Percentiles rank a stretch among this genome's conserved stretches.
phyloP scores from a whole-genome alignment of 1,140 invertebrate species.

The Cephus cinctus region DNA sequence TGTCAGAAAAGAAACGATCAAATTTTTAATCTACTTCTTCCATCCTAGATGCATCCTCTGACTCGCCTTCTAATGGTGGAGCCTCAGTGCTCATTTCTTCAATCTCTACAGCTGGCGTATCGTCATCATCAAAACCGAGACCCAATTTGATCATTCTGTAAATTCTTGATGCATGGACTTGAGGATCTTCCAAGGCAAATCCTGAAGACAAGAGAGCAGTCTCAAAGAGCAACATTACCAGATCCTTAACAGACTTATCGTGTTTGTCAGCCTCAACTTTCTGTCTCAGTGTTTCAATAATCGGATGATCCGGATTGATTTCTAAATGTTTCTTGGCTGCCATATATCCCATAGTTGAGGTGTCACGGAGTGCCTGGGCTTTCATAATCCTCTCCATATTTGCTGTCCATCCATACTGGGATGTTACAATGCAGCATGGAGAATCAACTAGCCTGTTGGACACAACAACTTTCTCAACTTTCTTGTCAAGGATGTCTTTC shows the following conservation, averaged over 20 bases:
- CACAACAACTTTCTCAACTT: constrained; percentile 96
- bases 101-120: constrained; percentile 68
- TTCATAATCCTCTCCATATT: constrained; percentile 99
- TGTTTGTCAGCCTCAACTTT: constrained; percentile 96
- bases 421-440: constrained; percentile 98
- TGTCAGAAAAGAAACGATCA: too few relatives aligned
- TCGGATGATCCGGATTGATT: constrained; percentile 96
- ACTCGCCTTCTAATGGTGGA: constrained; percentile 77
- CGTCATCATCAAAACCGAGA: constrained; percentile 93
- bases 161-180: constrained; percentile 78
- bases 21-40: constrained; percentile 97
- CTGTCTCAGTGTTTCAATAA: constrained; percentile 85
- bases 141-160: constrained; percentile 97
- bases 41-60: constrained; percentile 95
- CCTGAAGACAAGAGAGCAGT: constrained; percentile 89
- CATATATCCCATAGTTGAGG: constrained; percentile 98
- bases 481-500: constrained; percentile 97
- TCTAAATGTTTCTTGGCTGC: constrained; percentile 95
- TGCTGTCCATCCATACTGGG: constrained; percentile 97
- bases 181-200: constrained; percentile 87
- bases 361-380: constrained; percentile 91
- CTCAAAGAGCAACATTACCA: constrained; percentile 89
- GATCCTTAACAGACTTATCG: constrained; percentile 94
- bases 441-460: constrained; percentile 93
- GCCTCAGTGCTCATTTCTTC: constrained; percentile 64